phyloP scores from a whole-genome alignment of 2,113 vertebrate species.

The Chionis minor region DNA sequence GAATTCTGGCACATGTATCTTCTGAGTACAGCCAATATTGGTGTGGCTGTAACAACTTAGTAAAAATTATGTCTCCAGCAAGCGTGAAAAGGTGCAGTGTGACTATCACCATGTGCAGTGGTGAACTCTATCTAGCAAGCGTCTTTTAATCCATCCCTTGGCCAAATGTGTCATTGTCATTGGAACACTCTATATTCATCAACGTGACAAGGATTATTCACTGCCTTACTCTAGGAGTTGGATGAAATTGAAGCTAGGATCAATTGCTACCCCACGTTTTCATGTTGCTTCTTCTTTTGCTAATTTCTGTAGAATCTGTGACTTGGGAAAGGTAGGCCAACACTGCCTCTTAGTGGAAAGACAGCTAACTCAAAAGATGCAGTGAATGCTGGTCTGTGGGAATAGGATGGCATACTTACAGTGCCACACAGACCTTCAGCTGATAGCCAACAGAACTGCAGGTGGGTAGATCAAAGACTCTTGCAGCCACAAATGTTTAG shows the following conservation, averaged over 20 bases:
- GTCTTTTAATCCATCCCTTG: background rate
- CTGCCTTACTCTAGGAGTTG: background rate
- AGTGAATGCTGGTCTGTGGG: background rate
- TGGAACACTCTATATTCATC: background rate
- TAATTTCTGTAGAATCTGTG: background rate
- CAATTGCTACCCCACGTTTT: background rate
- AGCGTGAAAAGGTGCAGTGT: background rate
- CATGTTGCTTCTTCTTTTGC: background rate
- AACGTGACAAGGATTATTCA: background rate
- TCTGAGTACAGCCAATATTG: background rate
- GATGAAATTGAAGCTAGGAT: background rate
- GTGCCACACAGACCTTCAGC: background rate
- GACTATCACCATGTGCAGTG: background rate
- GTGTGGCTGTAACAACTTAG: background rate
- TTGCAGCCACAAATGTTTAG: background rate
- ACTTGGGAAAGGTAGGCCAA: background rate
- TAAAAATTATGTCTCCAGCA: background rate
- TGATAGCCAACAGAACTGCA: background rate
- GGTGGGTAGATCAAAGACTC: background rate
- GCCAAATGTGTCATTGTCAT: background rate
- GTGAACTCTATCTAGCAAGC: background rate
- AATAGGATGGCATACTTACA: rapidly evolving
- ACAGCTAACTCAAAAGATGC: background rate
- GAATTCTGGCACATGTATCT: background rate
- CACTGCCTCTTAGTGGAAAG: conserved; percentile 30